Evolutionary conservation across 1,140 invertebrate genomes (phyloP), one percentile per base, ranked within the genome.

Genomic region (Vanessa tameamea): DNA sequence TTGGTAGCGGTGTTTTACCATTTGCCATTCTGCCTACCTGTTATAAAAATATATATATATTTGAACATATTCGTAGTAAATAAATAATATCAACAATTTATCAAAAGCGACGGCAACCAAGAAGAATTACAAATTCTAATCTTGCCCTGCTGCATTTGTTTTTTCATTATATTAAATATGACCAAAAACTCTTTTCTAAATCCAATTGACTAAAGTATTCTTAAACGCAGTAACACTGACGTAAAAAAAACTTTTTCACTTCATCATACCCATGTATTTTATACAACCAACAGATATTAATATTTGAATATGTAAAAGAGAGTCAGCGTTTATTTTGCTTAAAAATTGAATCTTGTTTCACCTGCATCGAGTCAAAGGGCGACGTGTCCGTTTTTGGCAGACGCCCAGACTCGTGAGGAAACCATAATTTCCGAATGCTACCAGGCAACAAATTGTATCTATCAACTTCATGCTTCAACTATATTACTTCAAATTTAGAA

Each of bases 371-470:
- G 57, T 64, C 37, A 69, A 66, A 66, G 48, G 50, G 26, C 53
- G 53, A 69, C 57, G 16, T 69, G 43, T 59, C 20, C 43, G 20
- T 59, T 57, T 47, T 55, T 69, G 53, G 66, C 66, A 55, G 26
- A 5, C 31, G 20, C 66, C 66, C 66, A 69, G 55, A 59, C 66
- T 61, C 57, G 57, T 61, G 55, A 69, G 31, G 55, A 59, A 16
- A 47, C 51, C 43, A 59, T 57, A 53, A 69, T 69, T 69, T 47
- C 9, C 7, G 57, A 61, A 61, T 69, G 16, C 66, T 69, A 64
- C 53, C 57, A 61, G 23, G 51, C 66, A 47, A 69, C 66, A 69
- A 69, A 69, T 69, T 69, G 66, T 69, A 69, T 69, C 53, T 69
- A 69, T 69, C 66, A 69, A 69, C 66, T 57, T 69, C 66, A 69